phyloP scores from a whole-genome alignment of 2,888 invertebrate genomes.

The Drymonia ruficornis region DNA sequence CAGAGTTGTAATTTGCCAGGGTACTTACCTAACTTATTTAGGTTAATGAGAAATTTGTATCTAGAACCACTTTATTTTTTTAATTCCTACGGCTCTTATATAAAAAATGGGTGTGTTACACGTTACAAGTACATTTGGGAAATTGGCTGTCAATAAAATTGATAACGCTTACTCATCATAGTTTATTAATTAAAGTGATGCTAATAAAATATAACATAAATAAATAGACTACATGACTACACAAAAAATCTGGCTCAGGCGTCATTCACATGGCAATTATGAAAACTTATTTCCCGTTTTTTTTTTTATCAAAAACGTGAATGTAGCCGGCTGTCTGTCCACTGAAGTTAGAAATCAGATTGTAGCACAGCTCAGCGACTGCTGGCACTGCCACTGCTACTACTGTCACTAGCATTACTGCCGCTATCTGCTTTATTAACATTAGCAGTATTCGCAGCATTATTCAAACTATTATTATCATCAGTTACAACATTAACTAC shows the following conservation, averaged over 20 bases:
- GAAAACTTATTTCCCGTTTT: too few relatives aligned
- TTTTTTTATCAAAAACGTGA: too few relatives aligned
- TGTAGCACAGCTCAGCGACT: not conserved
- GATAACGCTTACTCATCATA: conserved; percentile 25
- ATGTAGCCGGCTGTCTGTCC: too few relatives aligned
- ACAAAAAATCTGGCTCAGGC: not conserved
- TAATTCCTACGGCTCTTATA: too few relatives aligned
- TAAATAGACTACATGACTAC: not conserved
- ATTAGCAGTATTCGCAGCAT: conserved; percentile 5
- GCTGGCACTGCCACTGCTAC: not conserved
- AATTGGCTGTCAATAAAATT: conserved; percentile 36
- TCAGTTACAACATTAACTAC: conserved; percentile 30
- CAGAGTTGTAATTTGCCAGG: too few relatives aligned
- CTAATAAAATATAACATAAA: conserved; percentile 9
- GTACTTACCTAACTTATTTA: too few relatives aligned
- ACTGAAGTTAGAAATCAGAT: too few relatives aligned
- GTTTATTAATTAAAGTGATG: conserved; percentile 33
- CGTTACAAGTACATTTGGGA: conserved; percentile 11
- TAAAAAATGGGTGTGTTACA: too few relatives aligned
- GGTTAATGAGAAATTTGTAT: not conserved
- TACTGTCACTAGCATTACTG: conserved; percentile 3
- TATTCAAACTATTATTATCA: conserved; percentile 16
- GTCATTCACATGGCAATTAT: not conserved
- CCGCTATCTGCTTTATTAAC: conserved; percentile 2
- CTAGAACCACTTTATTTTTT: conserved; percentile 12